Evolutionary conservation across 2,888 invertebrate genomes (phyloP).

Genomic region (Ophioninae sp.): DNA sequence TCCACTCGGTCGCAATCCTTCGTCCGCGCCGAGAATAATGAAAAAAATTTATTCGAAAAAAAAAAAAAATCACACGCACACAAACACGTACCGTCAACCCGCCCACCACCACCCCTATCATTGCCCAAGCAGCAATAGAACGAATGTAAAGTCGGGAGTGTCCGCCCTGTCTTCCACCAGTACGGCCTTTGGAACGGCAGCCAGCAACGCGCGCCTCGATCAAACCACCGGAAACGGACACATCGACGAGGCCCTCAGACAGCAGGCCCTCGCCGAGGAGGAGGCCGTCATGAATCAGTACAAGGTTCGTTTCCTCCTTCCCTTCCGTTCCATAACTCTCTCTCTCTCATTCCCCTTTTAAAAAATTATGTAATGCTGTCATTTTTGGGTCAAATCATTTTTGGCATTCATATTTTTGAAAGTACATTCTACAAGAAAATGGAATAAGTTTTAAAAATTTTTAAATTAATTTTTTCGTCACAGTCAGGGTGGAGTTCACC

Average conservation of each 20-base stretch:
- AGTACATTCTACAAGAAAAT: too few species aligned
- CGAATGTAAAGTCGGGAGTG: constrained; percentile 94
- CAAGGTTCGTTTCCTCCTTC: constrained; percentile 85
- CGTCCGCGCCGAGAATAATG: constrained; percentile 53
- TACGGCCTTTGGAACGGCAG: constrained; percentile 92
- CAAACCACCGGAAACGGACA: constrained; percentile 84
- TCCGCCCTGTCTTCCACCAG: constrained; percentile 94
- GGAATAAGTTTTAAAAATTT: too few species aligned
- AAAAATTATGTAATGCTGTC: too few species aligned
- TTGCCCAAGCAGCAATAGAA: constrained; percentile 87
- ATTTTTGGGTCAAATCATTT: too few species aligned
- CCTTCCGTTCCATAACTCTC: background rate
- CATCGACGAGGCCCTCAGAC: constrained; percentile 92
- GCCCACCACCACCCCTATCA: constrained; percentile 69
- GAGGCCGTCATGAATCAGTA: constrained; percentile 97
- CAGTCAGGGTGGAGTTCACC: too few species aligned
- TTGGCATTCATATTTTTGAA: too few species aligned
- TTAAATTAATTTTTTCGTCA: too few species aligned
- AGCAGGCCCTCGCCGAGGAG: constrained; percentile 96
- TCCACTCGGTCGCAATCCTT: constrained; percentile 60
- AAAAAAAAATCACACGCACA: constrained; percentile 40
- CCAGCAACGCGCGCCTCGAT: constrained; percentile 88
- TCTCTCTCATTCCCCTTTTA: background rate
- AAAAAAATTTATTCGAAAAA: constrained; percentile 30
- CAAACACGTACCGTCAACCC: constrained; percentile 67